Conservation (phyloP, 2,113 vertebrate genomes). For the Heteronetta atricapilla region DNA sequence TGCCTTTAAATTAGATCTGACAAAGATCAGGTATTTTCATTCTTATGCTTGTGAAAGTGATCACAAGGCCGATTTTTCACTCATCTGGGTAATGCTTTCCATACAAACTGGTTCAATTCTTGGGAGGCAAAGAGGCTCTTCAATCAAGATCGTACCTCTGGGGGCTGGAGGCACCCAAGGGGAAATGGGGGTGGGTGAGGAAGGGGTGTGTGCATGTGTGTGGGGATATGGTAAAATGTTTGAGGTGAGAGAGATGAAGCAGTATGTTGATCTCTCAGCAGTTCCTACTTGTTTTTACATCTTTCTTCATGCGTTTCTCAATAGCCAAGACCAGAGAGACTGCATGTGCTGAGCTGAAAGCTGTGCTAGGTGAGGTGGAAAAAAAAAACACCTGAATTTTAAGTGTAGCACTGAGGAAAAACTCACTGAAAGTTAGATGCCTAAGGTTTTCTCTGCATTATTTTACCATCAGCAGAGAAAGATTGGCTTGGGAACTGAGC, state of each 20-base stretch:
- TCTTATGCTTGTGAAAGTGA: not conserved
- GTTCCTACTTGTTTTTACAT: not conserved
- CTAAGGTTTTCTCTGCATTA: not conserved
- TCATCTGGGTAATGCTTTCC: slow-evolving; percentile 8
- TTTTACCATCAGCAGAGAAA: not conserved
- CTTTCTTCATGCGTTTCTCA: not conserved
- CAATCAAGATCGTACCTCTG: not conserved
- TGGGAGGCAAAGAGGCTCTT: not conserved
- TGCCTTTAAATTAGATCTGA: not conserved
- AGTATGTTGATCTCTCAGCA: not conserved
- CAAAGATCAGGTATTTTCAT: slow-evolving; percentile 18
- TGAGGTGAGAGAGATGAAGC: not conserved
- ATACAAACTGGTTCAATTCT: not conserved
- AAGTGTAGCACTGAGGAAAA: not conserved
- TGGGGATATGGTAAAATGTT: not conserved
- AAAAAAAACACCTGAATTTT: not conserved
- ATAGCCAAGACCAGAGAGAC: not conserved
- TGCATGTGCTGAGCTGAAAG: not conserved
- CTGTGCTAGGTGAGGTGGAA: not conserved
- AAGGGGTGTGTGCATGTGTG: not conserved
- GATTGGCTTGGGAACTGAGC: not conserved
- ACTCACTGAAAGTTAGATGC: not conserved
- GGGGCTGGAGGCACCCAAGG: fast-evolving
- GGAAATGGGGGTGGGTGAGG: not conserved
- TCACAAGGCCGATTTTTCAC: not conserved